phyloP scores from a whole-genome alignment of 2,113 vertebrate genomes.

The Nothobranchius kuhntae region DNA sequence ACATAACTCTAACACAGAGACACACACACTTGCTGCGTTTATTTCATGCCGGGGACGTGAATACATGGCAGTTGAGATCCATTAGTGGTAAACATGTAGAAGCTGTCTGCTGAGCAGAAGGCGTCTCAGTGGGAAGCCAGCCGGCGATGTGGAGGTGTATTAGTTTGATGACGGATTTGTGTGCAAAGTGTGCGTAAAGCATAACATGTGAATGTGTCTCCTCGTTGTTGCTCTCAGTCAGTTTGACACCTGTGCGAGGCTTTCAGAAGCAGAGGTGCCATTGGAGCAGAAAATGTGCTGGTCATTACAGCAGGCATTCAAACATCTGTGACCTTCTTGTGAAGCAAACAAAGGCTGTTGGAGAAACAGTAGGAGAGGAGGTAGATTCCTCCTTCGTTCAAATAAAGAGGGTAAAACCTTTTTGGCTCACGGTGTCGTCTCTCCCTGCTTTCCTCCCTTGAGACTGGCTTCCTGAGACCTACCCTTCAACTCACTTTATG shows the following conservation, averaged over 20 bases:
- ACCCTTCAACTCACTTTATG: neutral
- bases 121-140: constrained; percentile 51
- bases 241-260: constrained; percentile 40
- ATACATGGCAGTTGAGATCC: constrained; percentile 65
- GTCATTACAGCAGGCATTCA: constrained; percentile 41
- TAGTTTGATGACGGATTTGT: constrained; percentile 46
- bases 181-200: constrained; percentile 22
- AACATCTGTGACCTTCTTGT: constrained; percentile 66
- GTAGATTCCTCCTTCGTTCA: constrained; percentile 11
- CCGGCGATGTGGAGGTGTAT: constrained; percentile 47
- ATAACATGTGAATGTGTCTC: constrained; percentile 3
- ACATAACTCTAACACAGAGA: constrained; percentile 32
- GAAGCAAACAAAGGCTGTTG: constrained; percentile 55
- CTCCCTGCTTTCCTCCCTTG: neutral
- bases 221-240: constrained; percentile 36
- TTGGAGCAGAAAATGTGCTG: constrained; percentile 48
- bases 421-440: neutral
- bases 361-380: constrained; percentile 30
- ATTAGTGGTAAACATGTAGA: constrained; percentile 71
- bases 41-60: constrained; percentile 52
- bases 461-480: neutral
- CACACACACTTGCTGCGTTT: constrained; percentile 24
- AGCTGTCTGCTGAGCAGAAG: constrained; percentile 70
- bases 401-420: neutral
- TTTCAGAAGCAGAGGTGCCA: constrained; percentile 48